Percentiles rank a stretch among this genome's conserved stretches.
Evolutionary conservation across 2,797 vertebrate species (phyloP).

Genomic region (Coluber constrictor): DNA sequence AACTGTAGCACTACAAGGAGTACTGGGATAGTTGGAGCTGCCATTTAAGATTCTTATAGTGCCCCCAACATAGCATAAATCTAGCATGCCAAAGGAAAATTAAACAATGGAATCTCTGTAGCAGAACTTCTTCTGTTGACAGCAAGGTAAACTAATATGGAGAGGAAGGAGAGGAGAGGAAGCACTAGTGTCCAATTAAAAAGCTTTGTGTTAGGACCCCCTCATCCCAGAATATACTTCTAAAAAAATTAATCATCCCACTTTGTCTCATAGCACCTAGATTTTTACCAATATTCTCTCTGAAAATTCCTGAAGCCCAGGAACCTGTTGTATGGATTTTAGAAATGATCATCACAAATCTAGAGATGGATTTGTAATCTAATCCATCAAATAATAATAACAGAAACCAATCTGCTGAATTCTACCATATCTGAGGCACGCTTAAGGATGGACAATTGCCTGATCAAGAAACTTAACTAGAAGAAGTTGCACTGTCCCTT

Average conservation of each 20-base stretch:
- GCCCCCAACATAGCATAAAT: not conserved
- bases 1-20: not conserved
- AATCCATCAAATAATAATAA: not conserved
- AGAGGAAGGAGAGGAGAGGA: not conserved
- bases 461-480: not conserved
- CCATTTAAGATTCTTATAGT: not conserved
- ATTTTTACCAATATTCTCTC: not conserved
- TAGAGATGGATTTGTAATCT: not conserved
- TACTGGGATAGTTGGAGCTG: not conserved
- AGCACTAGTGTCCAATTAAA: not conserved
- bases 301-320: not conserved
- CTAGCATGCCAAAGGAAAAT: not conserved
- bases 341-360: not conserved
- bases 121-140: not conserved
- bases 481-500: not conserved
- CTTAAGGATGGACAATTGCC: not conserved
- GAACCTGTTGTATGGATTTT: not conserved
- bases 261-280: not conserved
- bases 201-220: not conserved
- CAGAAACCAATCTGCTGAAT: not conserved
- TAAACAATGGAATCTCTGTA: not conserved
- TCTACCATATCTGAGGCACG: not conserved
- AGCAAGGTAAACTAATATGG: not conserved
- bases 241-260: not conserved
- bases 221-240: not conserved